Evolutionary conservation across 2,113 vertebrate genomes (phyloP), one percentile per base, ranked within the genome.

Genomic region (Platysternon megacephalum): DNA sequence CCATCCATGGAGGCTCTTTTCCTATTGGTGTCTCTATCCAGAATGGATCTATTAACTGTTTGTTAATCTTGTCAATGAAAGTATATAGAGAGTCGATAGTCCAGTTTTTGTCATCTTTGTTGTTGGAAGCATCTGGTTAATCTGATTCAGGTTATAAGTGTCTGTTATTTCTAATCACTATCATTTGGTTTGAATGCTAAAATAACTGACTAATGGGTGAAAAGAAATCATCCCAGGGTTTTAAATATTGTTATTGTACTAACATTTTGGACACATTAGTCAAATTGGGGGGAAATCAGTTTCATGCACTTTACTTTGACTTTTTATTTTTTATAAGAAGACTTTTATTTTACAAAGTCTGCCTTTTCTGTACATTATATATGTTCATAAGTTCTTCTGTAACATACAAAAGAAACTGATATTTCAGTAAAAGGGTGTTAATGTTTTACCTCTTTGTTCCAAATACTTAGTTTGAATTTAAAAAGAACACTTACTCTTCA

Each of bases 241-340:
- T 55, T 80, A 91, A 92, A 58, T 65, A 85, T 4, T 5, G 44
- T 81, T 88, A 79, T 0, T 84, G 46, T 95, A 95, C 94, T 89
- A 87, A 97, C 96, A 96, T 94, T 94, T 95, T 89, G 97, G 65
- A 96, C 68, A 5, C 76, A 82, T 11, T 86, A 94, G 94, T 96
- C 96, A 79, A 97, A 97, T 94, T 65, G 49, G 96, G 84, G 80
- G 42, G 84, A 91, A 95, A 97, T 94, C 90, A 95, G 86, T 98
- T 97, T 96, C 97, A 97, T 98, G 98, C 98, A 98, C 98, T 98
- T 98, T 98, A 98, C 96, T 98, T 98, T 98, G 97, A 97, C 97
- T 98, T 98, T 97, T 97, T 97, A 97, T 96, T 98, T 97, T 98
- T 97, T 97, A 97, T 97, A 95, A 93, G 96, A 94, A 90, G 93